These are phyloP conservation scores for Circaetus cinerascens DNA, from an alignment of 2,113 vertebrate species.

Conservation along the genomic window DNA sequence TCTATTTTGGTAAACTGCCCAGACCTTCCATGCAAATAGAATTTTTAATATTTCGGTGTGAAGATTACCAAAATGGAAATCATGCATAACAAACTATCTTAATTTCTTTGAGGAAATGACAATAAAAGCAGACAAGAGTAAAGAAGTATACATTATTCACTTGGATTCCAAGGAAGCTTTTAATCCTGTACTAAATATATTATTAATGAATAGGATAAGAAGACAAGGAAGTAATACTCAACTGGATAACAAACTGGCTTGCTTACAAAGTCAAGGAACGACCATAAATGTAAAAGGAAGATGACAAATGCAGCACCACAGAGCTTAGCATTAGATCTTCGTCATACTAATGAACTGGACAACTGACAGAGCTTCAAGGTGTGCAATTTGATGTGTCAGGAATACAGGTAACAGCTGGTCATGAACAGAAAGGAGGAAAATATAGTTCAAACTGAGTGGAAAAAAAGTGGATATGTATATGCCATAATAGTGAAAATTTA, in stretches of 20 bases:
- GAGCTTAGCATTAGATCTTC: background rate
- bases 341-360: background rate
- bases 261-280: background rate
- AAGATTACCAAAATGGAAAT: background rate
- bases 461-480: background rate
- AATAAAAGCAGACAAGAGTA: background rate
- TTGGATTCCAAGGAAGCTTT: slow-evolving; percentile 31
- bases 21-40: background rate
- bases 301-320: background rate
- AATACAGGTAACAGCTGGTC: background rate
- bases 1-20: background rate
- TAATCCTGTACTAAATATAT: background rate
- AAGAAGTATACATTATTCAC: slow-evolving; percentile 1
- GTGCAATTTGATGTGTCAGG: background rate
- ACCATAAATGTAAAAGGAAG: background rate
- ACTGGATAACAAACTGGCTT: background rate
- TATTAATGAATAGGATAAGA: background rate
- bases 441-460: background rate
- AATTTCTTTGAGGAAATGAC: background rate
- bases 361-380: background rate
- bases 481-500: background rate
- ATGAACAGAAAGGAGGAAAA: background rate
- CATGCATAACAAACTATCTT: background rate
- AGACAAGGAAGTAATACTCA: background rate
- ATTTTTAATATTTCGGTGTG: background rate